Conservation (phyloP, 2,888 invertebrate genomes). For the Cryptocheilus praepositus region DNA sequence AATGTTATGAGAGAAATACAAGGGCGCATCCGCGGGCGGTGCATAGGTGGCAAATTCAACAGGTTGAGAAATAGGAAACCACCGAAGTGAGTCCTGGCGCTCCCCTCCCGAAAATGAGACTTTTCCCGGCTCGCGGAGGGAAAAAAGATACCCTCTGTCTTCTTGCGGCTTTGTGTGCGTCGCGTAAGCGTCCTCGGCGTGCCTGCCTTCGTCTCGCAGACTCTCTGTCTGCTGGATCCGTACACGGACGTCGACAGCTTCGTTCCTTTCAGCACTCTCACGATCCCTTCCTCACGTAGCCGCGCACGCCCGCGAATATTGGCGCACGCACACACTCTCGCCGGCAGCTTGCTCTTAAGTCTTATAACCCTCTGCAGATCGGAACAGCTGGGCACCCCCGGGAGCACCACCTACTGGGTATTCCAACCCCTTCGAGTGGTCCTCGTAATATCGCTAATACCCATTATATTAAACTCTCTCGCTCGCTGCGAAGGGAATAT, state of each 20-base stretch:
- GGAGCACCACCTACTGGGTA: constrained; percentile 28
- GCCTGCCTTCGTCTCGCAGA: no score
- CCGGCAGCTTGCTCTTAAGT: neutral
- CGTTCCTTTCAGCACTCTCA: neutral
- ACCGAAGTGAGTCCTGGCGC: neutral
- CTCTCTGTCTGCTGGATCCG: no score
- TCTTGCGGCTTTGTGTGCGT: neutral
- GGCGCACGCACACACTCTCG: neutral
- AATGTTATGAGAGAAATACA: constrained; percentile 45
- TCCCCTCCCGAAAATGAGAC: constrained; percentile 33
- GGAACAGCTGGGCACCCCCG: constrained; percentile 48
- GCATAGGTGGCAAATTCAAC: constrained; percentile 47
- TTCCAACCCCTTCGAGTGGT: constrained; percentile 48
- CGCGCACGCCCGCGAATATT: no score
- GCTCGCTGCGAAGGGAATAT: constrained; percentile 27
- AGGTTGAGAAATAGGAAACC: constrained; percentile 50
- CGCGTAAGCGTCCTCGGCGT: neutral
- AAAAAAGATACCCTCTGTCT: constrained; percentile 14
- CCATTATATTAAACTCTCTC: constrained; percentile 52
- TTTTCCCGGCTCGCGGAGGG: constrained; percentile 15
- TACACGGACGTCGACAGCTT: neutral
- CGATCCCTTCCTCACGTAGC: neutral
- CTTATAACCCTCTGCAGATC: constrained; percentile 23
- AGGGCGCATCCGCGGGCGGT: neutral
- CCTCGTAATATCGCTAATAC: constrained; percentile 53